phyloP scores from a whole-genome alignment of 2,113 vertebrate species.

The Heterocephalus glaber region DNA sequence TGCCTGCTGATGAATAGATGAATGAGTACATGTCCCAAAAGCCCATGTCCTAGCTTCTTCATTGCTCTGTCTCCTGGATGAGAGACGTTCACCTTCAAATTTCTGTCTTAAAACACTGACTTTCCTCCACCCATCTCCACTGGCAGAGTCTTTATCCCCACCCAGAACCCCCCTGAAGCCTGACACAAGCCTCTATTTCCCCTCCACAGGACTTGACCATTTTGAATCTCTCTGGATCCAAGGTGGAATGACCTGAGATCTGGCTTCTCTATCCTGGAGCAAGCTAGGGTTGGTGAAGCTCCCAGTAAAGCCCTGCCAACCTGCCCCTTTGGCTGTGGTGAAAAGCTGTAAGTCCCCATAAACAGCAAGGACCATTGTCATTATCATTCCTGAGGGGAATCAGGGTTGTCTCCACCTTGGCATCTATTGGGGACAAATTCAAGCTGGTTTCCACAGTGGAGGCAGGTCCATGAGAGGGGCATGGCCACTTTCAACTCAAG shows the following conservation, averaged over 20 bases:
- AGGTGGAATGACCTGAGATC: background rate
- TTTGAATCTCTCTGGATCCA: background rate
- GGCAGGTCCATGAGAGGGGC: background rate
- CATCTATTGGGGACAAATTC: background rate
- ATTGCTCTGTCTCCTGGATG: background rate
- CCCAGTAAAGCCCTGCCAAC: background rate
- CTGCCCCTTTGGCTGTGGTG: background rate
- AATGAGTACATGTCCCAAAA: background rate
- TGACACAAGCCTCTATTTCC: background rate
- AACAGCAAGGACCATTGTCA: background rate
- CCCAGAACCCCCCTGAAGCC: background rate
- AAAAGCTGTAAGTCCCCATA: background rate
- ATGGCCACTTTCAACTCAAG: background rate
- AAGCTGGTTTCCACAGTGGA: background rate
- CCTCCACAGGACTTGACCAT: background rate
- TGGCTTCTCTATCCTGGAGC: background rate
- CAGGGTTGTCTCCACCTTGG: background rate
- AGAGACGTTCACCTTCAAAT: background rate
- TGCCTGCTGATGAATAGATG: background rate
- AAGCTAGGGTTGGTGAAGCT: background rate
- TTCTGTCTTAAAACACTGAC: background rate
- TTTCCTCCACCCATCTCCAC: background rate
- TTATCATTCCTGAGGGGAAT: background rate
- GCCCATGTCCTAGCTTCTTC: background rate
- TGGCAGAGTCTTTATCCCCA: background rate